phyloP scores from a whole-genome alignment of 2,888 invertebrate species.

The Chloroclysta siterata region DNA sequence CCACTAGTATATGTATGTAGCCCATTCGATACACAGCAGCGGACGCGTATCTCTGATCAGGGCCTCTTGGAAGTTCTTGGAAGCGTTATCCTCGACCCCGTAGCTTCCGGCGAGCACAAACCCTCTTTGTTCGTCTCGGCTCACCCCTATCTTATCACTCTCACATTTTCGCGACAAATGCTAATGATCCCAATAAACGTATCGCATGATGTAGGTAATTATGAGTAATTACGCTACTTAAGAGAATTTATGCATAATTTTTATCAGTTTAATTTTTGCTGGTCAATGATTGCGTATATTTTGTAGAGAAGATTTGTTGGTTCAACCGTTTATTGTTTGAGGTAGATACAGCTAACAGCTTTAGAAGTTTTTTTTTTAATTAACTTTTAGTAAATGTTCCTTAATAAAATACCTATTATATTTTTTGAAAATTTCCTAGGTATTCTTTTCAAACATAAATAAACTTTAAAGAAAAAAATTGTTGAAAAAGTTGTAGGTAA shows the following conservation, averaged over 20 bases:
- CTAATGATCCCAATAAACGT: conserved; percentile 73
- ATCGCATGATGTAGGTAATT: conserved; percentile 53
- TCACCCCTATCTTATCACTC: conserved; percentile 77
- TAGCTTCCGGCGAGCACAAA: conserved; percentile 64
- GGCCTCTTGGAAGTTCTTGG: conserved; percentile 43
- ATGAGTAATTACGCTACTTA: conserved; percentile 56
- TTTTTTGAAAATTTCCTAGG: too few species aligned
- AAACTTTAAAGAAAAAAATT: too few species aligned
- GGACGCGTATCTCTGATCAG: conserved; percentile 29
- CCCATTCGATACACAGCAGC: neutral
- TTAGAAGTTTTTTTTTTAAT: too few species aligned
- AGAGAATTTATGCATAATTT: conserved; percentile 58
- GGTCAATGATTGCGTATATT: neutral
- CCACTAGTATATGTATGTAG: too few species aligned
- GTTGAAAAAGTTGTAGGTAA: too few species aligned
- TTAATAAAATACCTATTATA: too few species aligned
- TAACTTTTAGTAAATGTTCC: too few species aligned
- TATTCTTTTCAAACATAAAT: too few species aligned
- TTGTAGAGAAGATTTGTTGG: neutral
- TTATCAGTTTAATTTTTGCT: conserved; percentile 41
- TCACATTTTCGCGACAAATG: conserved; percentile 76
- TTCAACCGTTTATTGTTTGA: too few species aligned
- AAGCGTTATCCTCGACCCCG: conserved; percentile 59
- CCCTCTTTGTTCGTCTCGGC: conserved; percentile 62
- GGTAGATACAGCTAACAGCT: too few species aligned